Base-by-base conservation (phyloP, 2,113 vertebrate species). In the Carlito syrichta region DNA sequence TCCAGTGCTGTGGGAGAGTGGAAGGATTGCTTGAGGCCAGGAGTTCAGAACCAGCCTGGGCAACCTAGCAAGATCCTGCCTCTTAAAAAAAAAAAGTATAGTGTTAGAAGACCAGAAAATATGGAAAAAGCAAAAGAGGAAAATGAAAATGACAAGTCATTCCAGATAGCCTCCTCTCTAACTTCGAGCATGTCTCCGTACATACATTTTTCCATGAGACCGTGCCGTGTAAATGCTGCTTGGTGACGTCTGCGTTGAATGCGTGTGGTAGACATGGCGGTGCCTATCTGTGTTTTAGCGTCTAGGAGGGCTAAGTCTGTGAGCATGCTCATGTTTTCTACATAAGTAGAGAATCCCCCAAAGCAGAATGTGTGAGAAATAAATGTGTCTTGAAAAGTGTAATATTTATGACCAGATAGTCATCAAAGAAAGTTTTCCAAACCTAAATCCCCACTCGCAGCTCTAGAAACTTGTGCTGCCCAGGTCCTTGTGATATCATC, bases 201-300 rank as follows among this genome's bases (percentile, higher is more conserved):
- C 22, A 1, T 9, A 5, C 20, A 8, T 43, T 60, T 3, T 8
- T 4, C 81, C 22, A 38, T 58, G 14, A 27, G 13, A 6, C 43
- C 12, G 0, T 10, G 25, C 60, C 32, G 22, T 2, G 0, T 5
- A n/a, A 25, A 25, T n/a, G 56, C 16, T 1, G 13, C 13, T 8
- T 58, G 45, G 17, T 48, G 8, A 25, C 6, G 0, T 27, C 40
- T 89, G 32, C 78, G 32, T 66, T 4, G 2, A 32, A 32, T 11
- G 23, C 23, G 14, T 10, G 2, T 40, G 2, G 0, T 5, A 4
- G 19, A 9, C 60, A 3, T 68, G 6, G 0, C 6, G 0, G 38
- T 1, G 43, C 63, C 73, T 45, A 25, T 83, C 35, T 17, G 0
- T 6, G 25, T 52, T 20, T 66, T 32, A 16, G 30, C 0, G 0